Evolutionary conservation across 2,797 vertebrate species (phyloP), one percentile per base, ranked within the genome.

Genomic region (Discoglossus pictus): DNA sequence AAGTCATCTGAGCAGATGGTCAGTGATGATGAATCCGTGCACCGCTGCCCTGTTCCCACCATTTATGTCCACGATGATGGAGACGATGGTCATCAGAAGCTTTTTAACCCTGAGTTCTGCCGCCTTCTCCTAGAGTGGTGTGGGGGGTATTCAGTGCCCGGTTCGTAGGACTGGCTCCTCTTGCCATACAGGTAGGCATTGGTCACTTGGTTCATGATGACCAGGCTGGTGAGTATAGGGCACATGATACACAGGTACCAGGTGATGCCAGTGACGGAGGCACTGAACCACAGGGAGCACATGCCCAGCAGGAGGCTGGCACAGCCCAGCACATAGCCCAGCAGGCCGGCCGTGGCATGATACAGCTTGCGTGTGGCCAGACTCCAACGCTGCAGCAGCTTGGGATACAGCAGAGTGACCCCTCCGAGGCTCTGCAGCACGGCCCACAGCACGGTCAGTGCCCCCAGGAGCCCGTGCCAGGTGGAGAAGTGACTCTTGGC

Each of bases 141-240:
- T 17, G n/a, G 42, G 42, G 42, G 42, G 10, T 7, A 3, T 2
- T 43, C 9, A n/a, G n/a, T n/a, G n/a, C n/a, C n/a, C n/a, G n/a
- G 5, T 12, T 16, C 50, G 89, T 82, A 91, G 10, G 91, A 94
- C 79, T 96, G 91, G 53, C 93, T 81, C 38, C 90, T 90, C 74
- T 96, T 98, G 75, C 91, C 95, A 36, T 93, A 91, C 69, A 93
- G 80, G 78, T 98, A 98, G 1, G 94, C 89, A 0, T 88, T 92
- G 79, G 91, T 95, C 69, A 98, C 92, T 79, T 99, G 97, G 80
- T 86, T 96, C 94, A 98, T 99, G 64, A 98, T 80, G 62, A 93
- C 82, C 63, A 98, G 81, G 56, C 92, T 91, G 38, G 87, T 82
- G 51, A 97, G 13, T 1, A 84, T 36, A 0, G 92, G 92, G 62